Base-by-base conservation (phyloP, 2,113 vertebrate species). In the Sinocyclocheilus rhinocerous region DNA sequence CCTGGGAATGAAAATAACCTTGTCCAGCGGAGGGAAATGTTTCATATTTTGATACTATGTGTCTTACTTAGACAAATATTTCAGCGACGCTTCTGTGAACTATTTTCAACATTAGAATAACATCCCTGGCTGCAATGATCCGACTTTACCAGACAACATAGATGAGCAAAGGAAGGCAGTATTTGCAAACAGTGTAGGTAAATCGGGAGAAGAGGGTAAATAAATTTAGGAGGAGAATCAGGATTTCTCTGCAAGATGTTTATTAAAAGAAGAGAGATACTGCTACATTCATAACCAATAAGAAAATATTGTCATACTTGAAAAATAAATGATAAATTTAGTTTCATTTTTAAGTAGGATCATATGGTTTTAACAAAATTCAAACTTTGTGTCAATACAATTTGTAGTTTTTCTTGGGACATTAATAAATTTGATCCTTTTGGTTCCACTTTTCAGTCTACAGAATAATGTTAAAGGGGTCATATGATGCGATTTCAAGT, bases 151-250 rank as follows among this genome's bases (percentile, higher is more conserved):
- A 45, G 39, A 63, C 15, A 52, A 42, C 33, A 69, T 11, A 24
- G 63, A 18, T 55, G 16, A 72, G 18, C 6, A 57, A 82, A 76
- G 36, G 72, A 81, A 73, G 36, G 67, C 55, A 50, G 70, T 63
- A 67, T 88, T 83, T 67, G 67, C 57, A 52, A 70, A 61, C 75
- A 52, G n/a, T 63, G 42, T 61, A 67, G 76, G 55, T 81, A 67
- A 78, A 75, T 18, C 22, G 33, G 45, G 67, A 57, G 69, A n/a
- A 63, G 81, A 22, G 77, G 57, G 22, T n/a, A 4, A 48, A 59
- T 36, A 15, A 3, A 39, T 83, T 70, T 55, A 57, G 69, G 52
- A 6, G 48, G 52, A 42, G 57, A 63, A 22, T 57, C 81, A 87
- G 86, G 81, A 84, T 48, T 55, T 79, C 50, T 79, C 75, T 18